phyloP scores from a whole-genome alignment of 2,113 vertebrate genomes.

The rabbit (Oryctolagus cuniculus) region mOryCun1.1 NC_091449.1:21095001-21095500 shows the following conservation, averaged over 20 bases:
- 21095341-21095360: neutral
- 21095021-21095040: neutral
- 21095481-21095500: neutral
- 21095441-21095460: neutral
- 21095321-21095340: neutral
- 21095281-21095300: neutral
- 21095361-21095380: neutral
- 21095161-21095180: neutral
- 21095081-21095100: neutral
- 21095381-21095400: neutral
- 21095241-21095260: neutral
- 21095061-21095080: neutral
- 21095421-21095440: neutral
- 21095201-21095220: neutral
- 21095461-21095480: neutral
- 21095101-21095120: neutral
- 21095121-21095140: neutral
- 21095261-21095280: neutral
- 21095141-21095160: neutral
- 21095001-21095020: neutral
- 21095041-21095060: neutral
- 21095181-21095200: neutral
- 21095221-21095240: neutral
- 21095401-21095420: too few species aligned
- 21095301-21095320: neutral